Conservation (phyloP, 2,888 invertebrate species). For the Cephus runcator region DNA sequence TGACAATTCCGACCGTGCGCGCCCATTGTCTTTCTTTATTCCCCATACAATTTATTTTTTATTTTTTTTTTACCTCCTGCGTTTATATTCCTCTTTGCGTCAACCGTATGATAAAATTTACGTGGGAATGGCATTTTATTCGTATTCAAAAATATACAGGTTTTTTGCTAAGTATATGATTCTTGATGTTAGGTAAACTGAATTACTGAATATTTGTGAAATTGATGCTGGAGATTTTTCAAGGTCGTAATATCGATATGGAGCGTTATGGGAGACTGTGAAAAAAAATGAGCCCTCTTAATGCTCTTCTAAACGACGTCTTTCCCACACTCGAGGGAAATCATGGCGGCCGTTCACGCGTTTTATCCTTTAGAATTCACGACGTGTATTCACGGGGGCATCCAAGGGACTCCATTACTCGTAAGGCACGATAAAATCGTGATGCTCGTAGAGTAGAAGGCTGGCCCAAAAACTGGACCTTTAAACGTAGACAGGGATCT, state of each 20-base stretch:
- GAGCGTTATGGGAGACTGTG: background rate
- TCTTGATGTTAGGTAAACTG: too few relatives aligned
- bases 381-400: background rate
- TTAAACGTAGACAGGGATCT: background rate
- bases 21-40: background rate
- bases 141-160: background rate
- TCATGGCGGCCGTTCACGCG: background rate
- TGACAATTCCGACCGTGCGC: background rate
- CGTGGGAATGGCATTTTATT: background rate
- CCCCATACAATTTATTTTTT: background rate
- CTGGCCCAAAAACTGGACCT: background rate
- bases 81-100: background rate
- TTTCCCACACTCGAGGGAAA: conserved; percentile 3
- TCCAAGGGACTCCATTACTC: conserved; percentile 19
- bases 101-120: background rate
- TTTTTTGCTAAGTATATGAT: background rate
- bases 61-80: background rate
- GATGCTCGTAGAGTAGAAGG: conserved; percentile 26
- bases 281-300: background rate
- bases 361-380: background rate
- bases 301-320: background rate
- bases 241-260: background rate
- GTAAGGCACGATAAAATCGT: conserved; percentile 36
- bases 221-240: background rate
- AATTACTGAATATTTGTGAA: background rate